Conservation (phyloP, 2,113 vertebrate genomes). For the Rallus limicola region DNA sequence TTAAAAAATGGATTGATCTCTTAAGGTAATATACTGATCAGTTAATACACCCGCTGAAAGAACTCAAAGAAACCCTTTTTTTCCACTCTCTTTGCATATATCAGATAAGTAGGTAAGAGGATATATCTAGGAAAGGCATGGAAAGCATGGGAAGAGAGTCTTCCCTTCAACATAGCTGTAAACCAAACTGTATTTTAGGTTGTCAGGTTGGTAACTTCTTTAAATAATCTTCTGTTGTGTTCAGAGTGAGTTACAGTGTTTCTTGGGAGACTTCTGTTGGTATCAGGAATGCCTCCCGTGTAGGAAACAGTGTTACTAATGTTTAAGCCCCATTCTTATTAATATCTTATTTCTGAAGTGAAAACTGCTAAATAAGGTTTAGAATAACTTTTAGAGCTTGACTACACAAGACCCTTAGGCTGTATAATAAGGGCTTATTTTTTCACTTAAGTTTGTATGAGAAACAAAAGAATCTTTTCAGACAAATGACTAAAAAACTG, state of each 20-base stretch:
- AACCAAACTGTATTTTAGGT: background rate
- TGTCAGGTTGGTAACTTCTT: background rate
- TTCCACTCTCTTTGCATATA: background rate
- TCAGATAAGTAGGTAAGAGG: background rate
- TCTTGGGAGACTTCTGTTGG: background rate
- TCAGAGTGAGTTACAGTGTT: background rate
- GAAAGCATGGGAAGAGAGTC: background rate
- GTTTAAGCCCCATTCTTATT: background rate
- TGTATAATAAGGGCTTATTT: background rate
- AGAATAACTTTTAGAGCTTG: background rate
- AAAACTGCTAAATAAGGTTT: background rate
- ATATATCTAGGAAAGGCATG: background rate
- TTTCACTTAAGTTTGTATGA: background rate
- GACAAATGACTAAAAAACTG: background rate
- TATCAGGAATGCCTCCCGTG: background rate
- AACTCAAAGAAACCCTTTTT: background rate
- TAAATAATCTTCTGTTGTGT: background rate
- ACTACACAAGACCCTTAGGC: background rate
- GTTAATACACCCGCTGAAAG: background rate
- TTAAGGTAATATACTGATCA: background rate
- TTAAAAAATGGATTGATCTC: background rate
- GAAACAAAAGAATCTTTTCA: background rate
- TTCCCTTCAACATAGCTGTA: background rate
- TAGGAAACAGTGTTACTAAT: background rate
- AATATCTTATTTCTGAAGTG: background rate